phyloP scores from a whole-genome alignment of 92 coral and sea anemone species.

The Palythoa caribaeorum region DNA sequence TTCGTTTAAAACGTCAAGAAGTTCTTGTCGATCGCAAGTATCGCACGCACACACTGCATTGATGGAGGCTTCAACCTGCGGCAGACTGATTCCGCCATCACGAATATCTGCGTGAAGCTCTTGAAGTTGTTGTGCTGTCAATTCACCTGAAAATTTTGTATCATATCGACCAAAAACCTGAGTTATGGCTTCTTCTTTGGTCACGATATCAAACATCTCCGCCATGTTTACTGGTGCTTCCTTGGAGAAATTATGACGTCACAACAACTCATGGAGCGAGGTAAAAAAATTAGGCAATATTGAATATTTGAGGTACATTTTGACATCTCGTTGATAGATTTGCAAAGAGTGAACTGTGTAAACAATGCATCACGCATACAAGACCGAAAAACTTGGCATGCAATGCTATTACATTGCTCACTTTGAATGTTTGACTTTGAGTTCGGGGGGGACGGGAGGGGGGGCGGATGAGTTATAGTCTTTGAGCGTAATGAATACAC shows the following conservation, averaged over 20 bases:
- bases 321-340: not conserved
- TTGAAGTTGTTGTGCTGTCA: conserved; percentile 87
- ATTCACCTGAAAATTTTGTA: conserved; percentile 82
- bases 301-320: not conserved
- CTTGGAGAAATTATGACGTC: conserved; percentile 70
- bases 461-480: too few relatives aligned
- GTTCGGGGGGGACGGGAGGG: too few relatives aligned
- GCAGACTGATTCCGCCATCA: conserved; percentile 89
- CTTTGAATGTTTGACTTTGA: too few relatives aligned
- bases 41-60: conserved; percentile 90
- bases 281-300: too few relatives aligned
- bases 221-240: conserved; percentile 81
- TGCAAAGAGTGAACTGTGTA: not conserved
- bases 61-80: conserved; percentile 91
- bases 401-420: too few relatives aligned
- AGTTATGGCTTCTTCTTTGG: conserved; percentile 82
- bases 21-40: conserved; percentile 92
- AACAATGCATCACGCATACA: not conserved
- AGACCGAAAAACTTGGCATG: not conserved
- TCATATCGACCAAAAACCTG: conserved; percentile 82
- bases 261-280: not conserved
- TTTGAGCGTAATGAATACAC: too few relatives aligned
- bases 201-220: conserved; percentile 81
- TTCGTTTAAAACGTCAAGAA: conserved; percentile 91
- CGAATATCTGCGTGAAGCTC: conserved; percentile 79